A percentile compares a stretch with the other conserved stretches of the same genome.
These are phyloP conservation scores for Acipenser oxyrinchus DNA, from an alignment of 2,797 vertebrate species.

Conservation along the genomic window DNA sequence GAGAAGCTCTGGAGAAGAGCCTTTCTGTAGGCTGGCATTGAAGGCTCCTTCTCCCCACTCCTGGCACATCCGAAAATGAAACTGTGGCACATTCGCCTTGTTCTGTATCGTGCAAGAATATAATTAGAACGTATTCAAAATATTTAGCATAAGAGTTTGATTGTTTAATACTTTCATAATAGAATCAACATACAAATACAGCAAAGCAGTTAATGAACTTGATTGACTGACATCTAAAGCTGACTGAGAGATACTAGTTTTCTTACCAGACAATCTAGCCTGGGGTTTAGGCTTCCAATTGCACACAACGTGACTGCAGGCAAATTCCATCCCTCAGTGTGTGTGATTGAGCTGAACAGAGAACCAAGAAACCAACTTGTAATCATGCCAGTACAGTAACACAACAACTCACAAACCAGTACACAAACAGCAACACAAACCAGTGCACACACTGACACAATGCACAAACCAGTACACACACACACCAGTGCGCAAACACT, in stretches of 20 bases:
- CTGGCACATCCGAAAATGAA: background rate
- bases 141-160: background rate
- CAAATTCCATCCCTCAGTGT: slow-evolving; percentile 53
- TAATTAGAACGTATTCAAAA: background rate
- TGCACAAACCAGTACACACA: too few species aligned
- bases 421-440: too few species aligned
- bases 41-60: background rate
- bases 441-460: too few species aligned
- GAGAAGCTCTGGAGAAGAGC: slow-evolving; percentile 24
- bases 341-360: too few species aligned
- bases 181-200: background rate
- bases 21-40: slow-evolving; percentile 10
- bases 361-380: too few species aligned
- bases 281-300: slow-evolving; percentile 43
- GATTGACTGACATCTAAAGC: background rate
- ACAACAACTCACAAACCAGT: too few species aligned
- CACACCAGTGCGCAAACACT: too few species aligned
- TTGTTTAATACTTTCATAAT: slow-evolving; percentile 10
- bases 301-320: slow-evolving; percentile 61
- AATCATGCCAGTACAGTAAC: too few species aligned
- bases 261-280: slow-evolving; percentile 14
- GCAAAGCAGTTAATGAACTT: slow-evolving; percentile 17
- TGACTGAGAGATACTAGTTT: slow-evolving; percentile 4
- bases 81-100: background rate
- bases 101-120: background rate